Evolutionary conservation across 2,888 invertebrate species (phyloP).

Genomic region (Hylaea fasciaria): DNA sequence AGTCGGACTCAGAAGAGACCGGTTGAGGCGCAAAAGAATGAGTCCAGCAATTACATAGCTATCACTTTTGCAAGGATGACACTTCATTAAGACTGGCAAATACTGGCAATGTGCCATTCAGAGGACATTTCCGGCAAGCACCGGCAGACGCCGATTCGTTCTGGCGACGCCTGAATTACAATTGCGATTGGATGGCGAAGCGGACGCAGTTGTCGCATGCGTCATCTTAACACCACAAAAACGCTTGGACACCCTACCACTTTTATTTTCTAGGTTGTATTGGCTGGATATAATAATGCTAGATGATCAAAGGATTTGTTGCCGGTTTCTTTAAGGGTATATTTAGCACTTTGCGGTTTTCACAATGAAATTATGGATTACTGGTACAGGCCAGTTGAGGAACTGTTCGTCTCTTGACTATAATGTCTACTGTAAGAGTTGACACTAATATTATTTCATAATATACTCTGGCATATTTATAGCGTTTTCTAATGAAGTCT

Average conservation of each 20-base stretch:
- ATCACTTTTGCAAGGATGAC: conserved; percentile 63
- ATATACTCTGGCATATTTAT: no score
- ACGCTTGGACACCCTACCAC: conserved; percentile 33
- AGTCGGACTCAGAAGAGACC: conserved; percentile 7
- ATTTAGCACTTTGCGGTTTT: no score
- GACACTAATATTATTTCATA: no score
- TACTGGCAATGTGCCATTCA: conserved; percentile 73
- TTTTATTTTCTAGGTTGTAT: no score
- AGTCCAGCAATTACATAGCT: conserved; percentile 49
- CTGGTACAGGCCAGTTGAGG: no score
- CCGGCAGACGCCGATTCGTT: conserved; percentile 68
- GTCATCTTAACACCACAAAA: conserved; percentile 58
- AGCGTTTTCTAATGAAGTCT: no score
- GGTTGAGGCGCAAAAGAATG: conserved; percentile 5
- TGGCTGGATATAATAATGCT: no score
- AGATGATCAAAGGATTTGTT: no score
- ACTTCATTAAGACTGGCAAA: conserved; percentile 55
- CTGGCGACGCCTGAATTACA: conserved; percentile 72
- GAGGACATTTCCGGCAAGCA: conserved; percentile 74
- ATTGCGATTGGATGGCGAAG: conserved; percentile 65
- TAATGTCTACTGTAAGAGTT: no score
- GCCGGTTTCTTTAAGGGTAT: no score
- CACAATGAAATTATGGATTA: no score
- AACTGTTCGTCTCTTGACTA: no score
- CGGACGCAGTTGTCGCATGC: conserved; percentile 67